Evolutionary conservation across 2,797 vertebrate species (phyloP).

Genomic region (Gadopsis marmoratus): DNA sequence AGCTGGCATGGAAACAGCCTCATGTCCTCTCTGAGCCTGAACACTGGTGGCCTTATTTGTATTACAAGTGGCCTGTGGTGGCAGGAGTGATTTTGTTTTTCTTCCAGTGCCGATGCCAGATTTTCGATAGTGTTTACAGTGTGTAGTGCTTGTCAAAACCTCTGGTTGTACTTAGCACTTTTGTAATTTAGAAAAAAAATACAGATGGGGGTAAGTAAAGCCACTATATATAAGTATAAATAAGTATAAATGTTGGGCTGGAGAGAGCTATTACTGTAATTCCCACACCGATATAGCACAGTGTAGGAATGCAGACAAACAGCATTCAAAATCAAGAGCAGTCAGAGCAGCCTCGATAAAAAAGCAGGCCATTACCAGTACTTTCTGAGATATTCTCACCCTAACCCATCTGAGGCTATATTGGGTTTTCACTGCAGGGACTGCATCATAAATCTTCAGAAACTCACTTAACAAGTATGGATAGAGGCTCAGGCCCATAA

Average conservation of each 20-base stretch:
- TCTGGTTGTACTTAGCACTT: no score
- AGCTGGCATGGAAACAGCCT: neutral
- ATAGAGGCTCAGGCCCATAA: neutral
- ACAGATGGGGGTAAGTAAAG: neutral
- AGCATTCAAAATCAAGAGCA: slow-evolving; percentile 14
- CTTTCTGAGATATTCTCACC: neutral
- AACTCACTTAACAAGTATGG: neutral
- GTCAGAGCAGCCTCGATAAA: neutral
- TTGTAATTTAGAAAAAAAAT: neutral
- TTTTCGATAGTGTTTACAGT: neutral
- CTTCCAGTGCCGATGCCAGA: neutral
- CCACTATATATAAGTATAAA: no score
- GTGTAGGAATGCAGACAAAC: neutral
- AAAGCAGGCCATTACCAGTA: neutral
- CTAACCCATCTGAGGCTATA: no score
- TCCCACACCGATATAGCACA: neutral
- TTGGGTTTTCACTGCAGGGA: neutral
- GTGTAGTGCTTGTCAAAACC: neutral
- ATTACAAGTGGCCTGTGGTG: neutral
- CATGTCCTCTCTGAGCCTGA: neutral
- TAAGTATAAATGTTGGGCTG: neutral
- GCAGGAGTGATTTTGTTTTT: neutral
- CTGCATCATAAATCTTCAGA: neutral
- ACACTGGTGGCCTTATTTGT: neutral
- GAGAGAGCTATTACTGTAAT: neutral